Evolutionary conservation across 2,888 invertebrate species (phyloP).

Genomic region (Heteropelma amictum): DNA sequence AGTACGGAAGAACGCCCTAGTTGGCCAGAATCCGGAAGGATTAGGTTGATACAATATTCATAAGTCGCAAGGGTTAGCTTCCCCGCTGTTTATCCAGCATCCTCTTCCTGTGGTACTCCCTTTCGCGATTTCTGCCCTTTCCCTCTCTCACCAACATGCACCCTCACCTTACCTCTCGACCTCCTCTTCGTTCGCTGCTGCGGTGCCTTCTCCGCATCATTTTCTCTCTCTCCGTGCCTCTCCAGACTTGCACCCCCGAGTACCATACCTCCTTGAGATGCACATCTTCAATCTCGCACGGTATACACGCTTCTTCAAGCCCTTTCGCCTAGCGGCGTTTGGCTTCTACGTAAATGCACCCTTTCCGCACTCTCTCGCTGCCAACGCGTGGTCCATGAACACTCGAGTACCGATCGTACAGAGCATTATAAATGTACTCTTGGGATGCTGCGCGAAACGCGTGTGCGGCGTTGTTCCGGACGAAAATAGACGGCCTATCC

Average conservation of each 20-base stretch:
- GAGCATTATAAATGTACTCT: constrained; percentile 57
- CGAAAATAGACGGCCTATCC: constrained; percentile 31
- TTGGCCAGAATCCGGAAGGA: constrained; percentile 74
- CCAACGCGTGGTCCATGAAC: constrained; percentile 48
- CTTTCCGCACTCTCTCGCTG: constrained; percentile 59
- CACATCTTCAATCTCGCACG: constrained; percentile 25
- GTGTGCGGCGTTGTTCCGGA: constrained; percentile 12
- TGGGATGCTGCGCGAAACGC: constrained; percentile 29
- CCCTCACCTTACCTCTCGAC: constrained; percentile 10
- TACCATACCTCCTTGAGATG: constrained; percentile 45
- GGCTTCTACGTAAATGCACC: constrained; percentile 67
- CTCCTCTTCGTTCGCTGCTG: constrained; percentile 22
- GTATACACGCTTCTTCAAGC: constrained; percentile 30
- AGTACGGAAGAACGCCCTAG: constrained; percentile 63
- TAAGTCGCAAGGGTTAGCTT: constrained; percentile 66
- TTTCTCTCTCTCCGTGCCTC: constrained; percentile 50
- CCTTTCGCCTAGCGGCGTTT: constrained; percentile 57
- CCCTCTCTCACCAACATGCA: no score
- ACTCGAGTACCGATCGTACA: constrained; percentile 49
- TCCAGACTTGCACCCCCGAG: constrained; percentile 55
- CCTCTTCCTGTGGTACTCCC: constrained; percentile 45
- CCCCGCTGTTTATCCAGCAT: constrained; percentile 49
- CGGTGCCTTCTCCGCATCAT: constrained; percentile 42
- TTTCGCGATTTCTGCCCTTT: constrained; percentile 35
- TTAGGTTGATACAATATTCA: constrained; percentile 75